Percentiles rank a stretch among this genome's conserved stretches.
Conservation (phyloP, 2,113 vertebrate genomes). For the Sisor rabdophorus region DNA sequence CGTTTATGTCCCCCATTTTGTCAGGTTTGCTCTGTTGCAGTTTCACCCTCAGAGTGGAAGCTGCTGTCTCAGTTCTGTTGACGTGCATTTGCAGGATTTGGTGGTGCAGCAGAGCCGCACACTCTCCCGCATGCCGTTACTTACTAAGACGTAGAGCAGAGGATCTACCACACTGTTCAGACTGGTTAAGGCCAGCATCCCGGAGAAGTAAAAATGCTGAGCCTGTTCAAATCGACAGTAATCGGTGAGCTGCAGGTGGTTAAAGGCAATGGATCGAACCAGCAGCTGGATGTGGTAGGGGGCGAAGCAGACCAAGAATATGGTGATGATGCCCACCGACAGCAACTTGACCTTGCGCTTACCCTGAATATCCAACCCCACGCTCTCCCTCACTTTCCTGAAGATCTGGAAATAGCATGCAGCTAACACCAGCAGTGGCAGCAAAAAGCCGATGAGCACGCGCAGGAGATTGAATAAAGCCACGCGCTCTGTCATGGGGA, state of each 20-base stretch:
- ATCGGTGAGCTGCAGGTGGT: fast-evolving
- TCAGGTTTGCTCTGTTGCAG: background rate
- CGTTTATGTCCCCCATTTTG: too few relatives aligned
- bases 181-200: constrained; percentile 66
- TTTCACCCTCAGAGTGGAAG: background rate
- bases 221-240: constrained; percentile 67
- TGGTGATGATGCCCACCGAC: constrained; percentile 68
- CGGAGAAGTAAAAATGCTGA: constrained; percentile 62
- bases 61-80: background rate
- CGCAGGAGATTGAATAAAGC: constrained; percentile 67
- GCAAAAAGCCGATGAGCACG: constrained; percentile 62
- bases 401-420: constrained; percentile 69
- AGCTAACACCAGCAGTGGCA: constrained; percentile 64
- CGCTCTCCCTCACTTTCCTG: constrained; percentile 64
- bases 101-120: constrained; percentile 48
- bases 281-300: constrained; percentile 73
- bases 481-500: constrained; percentile 53
- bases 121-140: constrained; percentile 63
- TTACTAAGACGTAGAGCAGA: constrained; percentile 71
- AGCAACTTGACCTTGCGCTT: constrained; percentile 71
- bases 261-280: constrained; percentile 61
- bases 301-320: constrained; percentile 73
- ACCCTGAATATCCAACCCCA: constrained; percentile 54
- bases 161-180: constrained; percentile 74
- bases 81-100: background rate